Conservation (phyloP, 2,797 vertebrate species). For the Labeo calbasu region DNA sequence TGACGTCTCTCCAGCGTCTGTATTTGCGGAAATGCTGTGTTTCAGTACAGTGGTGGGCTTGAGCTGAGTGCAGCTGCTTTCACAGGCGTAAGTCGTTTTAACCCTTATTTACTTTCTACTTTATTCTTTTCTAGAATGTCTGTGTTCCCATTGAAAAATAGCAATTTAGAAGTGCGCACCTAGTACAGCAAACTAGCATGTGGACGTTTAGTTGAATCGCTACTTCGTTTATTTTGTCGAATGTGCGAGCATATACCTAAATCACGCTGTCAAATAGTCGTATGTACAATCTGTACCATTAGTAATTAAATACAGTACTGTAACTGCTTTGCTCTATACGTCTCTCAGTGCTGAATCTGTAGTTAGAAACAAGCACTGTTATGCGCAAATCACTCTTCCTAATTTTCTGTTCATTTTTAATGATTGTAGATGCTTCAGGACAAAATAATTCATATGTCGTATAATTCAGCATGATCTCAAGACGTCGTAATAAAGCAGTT, state of each 20-base stretch:
- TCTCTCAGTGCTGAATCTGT: not conserved
- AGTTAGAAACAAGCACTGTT: too few species aligned
- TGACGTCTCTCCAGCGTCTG: not conserved
- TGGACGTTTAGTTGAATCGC: too few species aligned
- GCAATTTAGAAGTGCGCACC: not conserved
- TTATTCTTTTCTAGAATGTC: too few species aligned
- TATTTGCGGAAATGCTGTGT: conserved; percentile 41
- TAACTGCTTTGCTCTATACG: too few species aligned
- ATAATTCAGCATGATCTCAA: not conserved
- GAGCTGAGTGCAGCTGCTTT: not conserved
- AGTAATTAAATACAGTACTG: not conserved
- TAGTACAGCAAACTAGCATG: not conserved
- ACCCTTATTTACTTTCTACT: not conserved
- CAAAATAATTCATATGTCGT: not conserved
- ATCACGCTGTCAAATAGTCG: not conserved
- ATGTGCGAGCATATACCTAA: not conserved
- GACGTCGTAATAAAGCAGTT: not conserved
- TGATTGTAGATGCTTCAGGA: not conserved
- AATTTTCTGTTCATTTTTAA: not conserved
- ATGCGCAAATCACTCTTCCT: too few species aligned
- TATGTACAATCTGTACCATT: not conserved
- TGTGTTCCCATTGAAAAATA: not conserved
- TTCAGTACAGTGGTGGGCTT: not conserved
- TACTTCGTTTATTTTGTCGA: not conserved
- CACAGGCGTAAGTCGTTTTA: conserved; percentile 21